Evolutionary conservation across 2,888 invertebrate species (phyloP), one percentile per base, ranked within the genome.

Genomic region (Tenthredo scrophulariae): DNA sequence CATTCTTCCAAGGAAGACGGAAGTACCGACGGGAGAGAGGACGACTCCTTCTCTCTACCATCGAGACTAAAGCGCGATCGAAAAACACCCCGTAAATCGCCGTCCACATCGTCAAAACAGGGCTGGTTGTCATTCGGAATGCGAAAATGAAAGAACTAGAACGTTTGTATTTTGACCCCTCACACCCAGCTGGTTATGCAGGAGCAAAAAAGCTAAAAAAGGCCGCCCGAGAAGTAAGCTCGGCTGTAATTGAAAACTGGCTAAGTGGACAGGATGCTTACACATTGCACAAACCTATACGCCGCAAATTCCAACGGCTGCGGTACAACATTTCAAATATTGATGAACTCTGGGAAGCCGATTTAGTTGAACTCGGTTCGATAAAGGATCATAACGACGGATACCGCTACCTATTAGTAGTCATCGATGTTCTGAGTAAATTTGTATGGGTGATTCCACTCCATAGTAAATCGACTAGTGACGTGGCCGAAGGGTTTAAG

Each of bases 391-490:
- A 87, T 70, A 89, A 88, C 70, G 85, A 87, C 13, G 86, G 86
- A 4, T 82, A 43, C 4, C 72, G 84, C 3, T 89, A 86, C 72
- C 70, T 88, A 2, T 65, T 89, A 43, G 85, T 85, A 13, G 87
- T 87, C n/a, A 87, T 89, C 50, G 88, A 89, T n/a, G 86, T 87
- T 2, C 86, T 88, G 9, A 88, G 87, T 40, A 88, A 89, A 84
- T 88, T 86, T 22, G 88, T 86, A 1, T 90, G 87, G 87, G 84
- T 88, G 9, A 86, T 88, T 65, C 79, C 89, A 2, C 29, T 90
- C 22, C 86, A 80, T n/a, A 85, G 88, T 77, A 91, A 90, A 84
- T 85, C 87, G 0, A 85, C 85, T 0, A 26, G 7, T n/a, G 77
- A 46, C 0, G 87, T 89, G 1, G 75, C 85, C 22, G 29, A 82